Evolutionary conservation across 2,888 invertebrate species (phyloP).

Genomic region (Slavum lentiscoides): DNA sequence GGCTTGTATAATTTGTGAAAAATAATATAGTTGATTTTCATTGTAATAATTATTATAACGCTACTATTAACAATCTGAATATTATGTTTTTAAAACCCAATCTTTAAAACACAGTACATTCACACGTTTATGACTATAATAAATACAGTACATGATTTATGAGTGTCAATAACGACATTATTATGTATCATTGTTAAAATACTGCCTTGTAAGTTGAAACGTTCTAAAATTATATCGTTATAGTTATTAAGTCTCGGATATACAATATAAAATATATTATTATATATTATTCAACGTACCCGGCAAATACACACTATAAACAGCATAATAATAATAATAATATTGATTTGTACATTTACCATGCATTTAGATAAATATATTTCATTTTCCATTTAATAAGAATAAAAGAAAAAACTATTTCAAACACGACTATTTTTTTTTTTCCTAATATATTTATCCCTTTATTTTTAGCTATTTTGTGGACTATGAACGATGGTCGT

Average conservation of each 20-base stretch:
- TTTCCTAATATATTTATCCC: not conserved
- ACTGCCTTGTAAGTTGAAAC: not conserved
- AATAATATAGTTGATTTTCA: too few species aligned
- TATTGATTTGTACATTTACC: not conserved
- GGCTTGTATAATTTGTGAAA: too few species aligned
- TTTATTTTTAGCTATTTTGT: not conserved
- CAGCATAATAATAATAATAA: too few species aligned
- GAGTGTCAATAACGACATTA: too few species aligned
- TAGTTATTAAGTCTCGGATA: constrained; percentile 12
- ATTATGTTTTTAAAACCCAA: too few species aligned
- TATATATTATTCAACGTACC: not conserved
- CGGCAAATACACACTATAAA: not conserved
- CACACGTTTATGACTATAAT: too few species aligned
- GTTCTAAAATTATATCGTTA: not conserved
- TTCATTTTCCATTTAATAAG: constrained; percentile 5
- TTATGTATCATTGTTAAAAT: not conserved
- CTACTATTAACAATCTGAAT: too few species aligned
- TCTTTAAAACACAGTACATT: too few species aligned
- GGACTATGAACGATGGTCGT: too few species aligned
- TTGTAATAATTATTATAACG: too few species aligned
- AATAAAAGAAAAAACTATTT: constrained; percentile 13
- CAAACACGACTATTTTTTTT: not conserved
- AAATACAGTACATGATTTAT: not conserved
- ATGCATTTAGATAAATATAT: constrained; percentile 7
- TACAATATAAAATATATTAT: not conserved